These are phyloP conservation scores for Lindbergichthys nudifrons DNA, from an alignment of 2,797 vertebrate genomes.

Conservation along the genomic window DNA sequence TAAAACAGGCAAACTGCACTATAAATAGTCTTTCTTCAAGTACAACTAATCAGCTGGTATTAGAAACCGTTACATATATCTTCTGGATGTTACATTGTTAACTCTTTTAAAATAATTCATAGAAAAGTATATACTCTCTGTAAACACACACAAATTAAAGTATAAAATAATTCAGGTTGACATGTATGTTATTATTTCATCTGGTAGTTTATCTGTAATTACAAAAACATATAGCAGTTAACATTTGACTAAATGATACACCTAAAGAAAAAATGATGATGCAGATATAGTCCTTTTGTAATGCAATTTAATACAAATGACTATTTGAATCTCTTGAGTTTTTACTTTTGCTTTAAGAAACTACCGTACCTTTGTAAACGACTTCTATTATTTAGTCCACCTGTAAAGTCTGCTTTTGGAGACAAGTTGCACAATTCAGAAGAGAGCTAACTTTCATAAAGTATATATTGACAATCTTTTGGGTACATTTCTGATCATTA, in stretches of 20 bases:
- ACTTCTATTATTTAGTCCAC: background rate
- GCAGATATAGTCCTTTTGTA: background rate
- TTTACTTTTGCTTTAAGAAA: background rate
- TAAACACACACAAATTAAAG: constrained; percentile 48
- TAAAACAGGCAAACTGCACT: background rate
- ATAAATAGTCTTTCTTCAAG: background rate
- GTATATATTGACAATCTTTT: background rate
- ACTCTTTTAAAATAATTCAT: constrained; percentile 41
- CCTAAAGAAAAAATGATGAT: constrained; percentile 4
- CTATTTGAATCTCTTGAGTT: background rate
- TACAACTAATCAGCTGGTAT: constrained; percentile 8
- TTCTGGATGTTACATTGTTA: constrained; percentile 6
- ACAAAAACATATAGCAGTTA: constrained; percentile 35
- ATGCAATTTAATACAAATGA: background rate
- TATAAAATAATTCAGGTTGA: constrained; percentile 24
- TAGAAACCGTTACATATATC: constrained; percentile 3
- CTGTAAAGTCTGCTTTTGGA: background rate
- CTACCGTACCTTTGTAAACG: background rate
- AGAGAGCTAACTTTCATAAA: background rate
- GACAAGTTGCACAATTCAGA: constrained; percentile 1
- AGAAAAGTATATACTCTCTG: constrained; percentile 65
- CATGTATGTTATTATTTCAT: constrained; percentile 24
- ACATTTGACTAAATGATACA: constrained; percentile 19
- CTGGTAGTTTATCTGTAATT: constrained; percentile 31
- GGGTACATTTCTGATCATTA: background rate